phyloP scores from a whole-genome alignment of 2,888 invertebrate species.

The Fragum fragum region DNA sequence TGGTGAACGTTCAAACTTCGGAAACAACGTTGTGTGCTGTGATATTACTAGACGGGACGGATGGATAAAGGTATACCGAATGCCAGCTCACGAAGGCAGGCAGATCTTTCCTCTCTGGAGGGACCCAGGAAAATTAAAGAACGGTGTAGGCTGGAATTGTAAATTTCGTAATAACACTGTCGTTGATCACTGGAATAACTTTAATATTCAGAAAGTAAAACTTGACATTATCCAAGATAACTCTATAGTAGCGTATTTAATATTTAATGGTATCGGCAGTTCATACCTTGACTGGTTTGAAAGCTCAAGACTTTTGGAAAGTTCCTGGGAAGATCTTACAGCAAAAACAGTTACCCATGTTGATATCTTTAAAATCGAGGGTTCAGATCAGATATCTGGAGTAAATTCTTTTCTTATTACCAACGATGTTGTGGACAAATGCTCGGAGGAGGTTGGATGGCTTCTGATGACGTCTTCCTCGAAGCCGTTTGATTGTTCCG shows the following conservation, averaged over 20 bases:
- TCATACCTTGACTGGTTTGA: conserved; percentile 10
- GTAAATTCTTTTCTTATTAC: not conserved
- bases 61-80: not conserved
- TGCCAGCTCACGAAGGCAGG: not conserved
- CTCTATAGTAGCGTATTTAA: conserved; percentile 2
- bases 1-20: not conserved
- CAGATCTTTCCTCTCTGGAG: not conserved
- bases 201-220: not conserved
- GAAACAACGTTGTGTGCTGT: not conserved
- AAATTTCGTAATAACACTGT: conserved; percentile 5
- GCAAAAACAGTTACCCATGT: not conserved
- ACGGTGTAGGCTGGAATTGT: conserved; percentile 3
- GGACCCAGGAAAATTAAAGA: not conserved
- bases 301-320: conserved; percentile 1
- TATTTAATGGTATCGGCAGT: conserved; percentile 19
- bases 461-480: not conserved
- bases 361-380: conserved; percentile 1
- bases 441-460: conserved; percentile 12
- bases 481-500: not conserved
- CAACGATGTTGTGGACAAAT: not conserved
- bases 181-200: conserved; percentile 6
- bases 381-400: not conserved
- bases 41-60: not conserved
- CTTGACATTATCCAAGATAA: conserved; percentile 7
- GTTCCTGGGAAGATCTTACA: conserved; percentile 19